phyloP scores from a whole-genome alignment of 2,113 vertebrate species.

The Petromus typicus region DNA sequence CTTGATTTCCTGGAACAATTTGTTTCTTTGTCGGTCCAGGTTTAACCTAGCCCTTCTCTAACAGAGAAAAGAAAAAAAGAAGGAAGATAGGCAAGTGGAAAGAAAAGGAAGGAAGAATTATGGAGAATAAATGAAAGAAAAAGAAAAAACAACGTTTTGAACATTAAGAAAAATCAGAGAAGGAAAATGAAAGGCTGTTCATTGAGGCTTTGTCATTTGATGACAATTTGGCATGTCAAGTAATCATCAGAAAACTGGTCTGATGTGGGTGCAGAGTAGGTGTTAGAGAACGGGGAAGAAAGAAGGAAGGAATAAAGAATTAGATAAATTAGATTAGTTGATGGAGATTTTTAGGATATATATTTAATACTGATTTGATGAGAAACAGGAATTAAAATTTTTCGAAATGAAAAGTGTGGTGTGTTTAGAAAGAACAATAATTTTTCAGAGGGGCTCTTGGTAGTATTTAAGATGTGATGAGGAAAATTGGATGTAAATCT shows the following conservation, averaged over 20 bases:
- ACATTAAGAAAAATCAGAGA: not conserved
- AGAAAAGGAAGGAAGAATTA: not conserved
- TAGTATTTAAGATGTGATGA: not conserved
- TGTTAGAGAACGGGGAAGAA: not conserved
- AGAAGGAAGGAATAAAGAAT: not conserved
- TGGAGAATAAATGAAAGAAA: not conserved
- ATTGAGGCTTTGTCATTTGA: too few relatives aligned
- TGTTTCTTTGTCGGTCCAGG: not conserved
- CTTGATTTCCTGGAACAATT: not conserved
- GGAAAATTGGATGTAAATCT: not conserved
- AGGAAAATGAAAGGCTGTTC: not conserved
- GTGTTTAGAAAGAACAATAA: not conserved
- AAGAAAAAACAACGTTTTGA: not conserved
- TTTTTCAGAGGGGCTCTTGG: not conserved
- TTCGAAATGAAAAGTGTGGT: not conserved
- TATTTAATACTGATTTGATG: slow-evolving; percentile 1
- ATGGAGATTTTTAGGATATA: not conserved
- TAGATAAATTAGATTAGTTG: slow-evolving; percentile 11
- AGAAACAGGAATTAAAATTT: not conserved
- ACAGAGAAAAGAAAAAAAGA: not conserved
- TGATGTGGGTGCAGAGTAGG: not conserved
- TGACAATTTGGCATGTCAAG: not conserved
- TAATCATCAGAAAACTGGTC: not conserved
- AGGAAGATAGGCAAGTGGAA: not conserved
- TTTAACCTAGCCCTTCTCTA: not conserved